These are phyloP conservation scores for Furcula furcula DNA, from an alignment of 2,888 invertebrate species.

Conservation along the genomic window DNA sequence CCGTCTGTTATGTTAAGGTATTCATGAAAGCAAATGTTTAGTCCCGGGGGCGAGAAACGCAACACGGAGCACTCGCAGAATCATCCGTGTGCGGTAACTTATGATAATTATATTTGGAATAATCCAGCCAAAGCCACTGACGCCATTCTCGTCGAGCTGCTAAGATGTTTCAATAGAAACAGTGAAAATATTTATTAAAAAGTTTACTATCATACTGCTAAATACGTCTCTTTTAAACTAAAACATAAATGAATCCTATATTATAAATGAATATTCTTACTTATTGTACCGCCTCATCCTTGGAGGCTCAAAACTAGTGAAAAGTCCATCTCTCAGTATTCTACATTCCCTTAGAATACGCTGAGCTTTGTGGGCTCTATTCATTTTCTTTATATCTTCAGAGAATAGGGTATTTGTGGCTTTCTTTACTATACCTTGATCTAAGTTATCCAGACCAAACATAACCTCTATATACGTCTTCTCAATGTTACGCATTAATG, in stretches of 20 bases:
- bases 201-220: too few relatives aligned
- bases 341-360: conserved; percentile 32
- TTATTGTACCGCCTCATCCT: conserved; percentile 19
- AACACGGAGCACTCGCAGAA: conserved; percentile 46
- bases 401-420: conserved; percentile 30
- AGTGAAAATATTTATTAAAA: too few relatives aligned
- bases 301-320: conserved; percentile 36
- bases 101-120: conserved; percentile 72
- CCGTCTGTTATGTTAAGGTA: conserved; percentile 72
- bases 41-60: conserved; percentile 50
- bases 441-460: conserved; percentile 26
- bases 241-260: too few relatives aligned
- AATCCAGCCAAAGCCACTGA: conserved; percentile 47
- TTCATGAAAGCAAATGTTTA: conserved; percentile 74
- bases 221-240: too few relatives aligned
- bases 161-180: too few relatives aligned
- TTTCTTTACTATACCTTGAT: conserved; percentile 30
- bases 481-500: conserved; percentile 33
- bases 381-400: conserved; percentile 32
- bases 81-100: conserved; percentile 58
- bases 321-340: conserved; percentile 32
- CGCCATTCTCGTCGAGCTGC: too few relatives aligned
- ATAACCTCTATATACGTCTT: conserved; percentile 24
- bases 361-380: conserved; percentile 32
- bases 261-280: conserved; percentile 9